phyloP scores from a whole-genome alignment of 2,797 vertebrate genomes.

The Smutsia gigantea region DNA sequence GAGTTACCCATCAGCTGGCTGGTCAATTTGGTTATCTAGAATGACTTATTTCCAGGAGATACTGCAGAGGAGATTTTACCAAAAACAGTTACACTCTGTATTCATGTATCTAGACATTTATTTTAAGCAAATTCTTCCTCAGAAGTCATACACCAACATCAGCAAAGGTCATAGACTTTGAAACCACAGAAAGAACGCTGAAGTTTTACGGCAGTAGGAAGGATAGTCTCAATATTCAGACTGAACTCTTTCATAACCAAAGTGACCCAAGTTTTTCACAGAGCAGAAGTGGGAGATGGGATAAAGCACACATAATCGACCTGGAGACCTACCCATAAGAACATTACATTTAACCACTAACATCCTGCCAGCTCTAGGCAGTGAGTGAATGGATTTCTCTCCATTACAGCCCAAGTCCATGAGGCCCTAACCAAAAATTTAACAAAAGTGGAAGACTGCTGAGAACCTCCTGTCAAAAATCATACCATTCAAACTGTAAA shows the following conservation, averaged over 20 bases:
- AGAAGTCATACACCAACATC: neutral
- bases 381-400: neutral
- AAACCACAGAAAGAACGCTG: neutral
- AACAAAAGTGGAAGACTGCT: neutral
- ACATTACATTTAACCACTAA: neutral
- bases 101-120: neutral
- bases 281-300: neutral
- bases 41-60: neutral
- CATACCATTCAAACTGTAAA: rapidly evolving
- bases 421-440: neutral
- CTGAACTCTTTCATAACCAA: neutral
- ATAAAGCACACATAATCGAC: neutral
- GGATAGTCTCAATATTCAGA: neutral
- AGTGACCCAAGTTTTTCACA: neutral
- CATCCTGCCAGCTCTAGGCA: too few species aligned
- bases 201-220: neutral
- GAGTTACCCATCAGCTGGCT: neutral
- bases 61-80: neutral
- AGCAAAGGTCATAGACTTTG: neutral
- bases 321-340: neutral
- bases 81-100: neutral
- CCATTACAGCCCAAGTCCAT: neutral
- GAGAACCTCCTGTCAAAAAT: neutral
- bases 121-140: neutral
- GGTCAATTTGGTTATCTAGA: neutral